These are phyloP conservation scores for Maniola hyperantus DNA, from an alignment of 2,888 invertebrate species.

Conservation along the genomic window DNA sequence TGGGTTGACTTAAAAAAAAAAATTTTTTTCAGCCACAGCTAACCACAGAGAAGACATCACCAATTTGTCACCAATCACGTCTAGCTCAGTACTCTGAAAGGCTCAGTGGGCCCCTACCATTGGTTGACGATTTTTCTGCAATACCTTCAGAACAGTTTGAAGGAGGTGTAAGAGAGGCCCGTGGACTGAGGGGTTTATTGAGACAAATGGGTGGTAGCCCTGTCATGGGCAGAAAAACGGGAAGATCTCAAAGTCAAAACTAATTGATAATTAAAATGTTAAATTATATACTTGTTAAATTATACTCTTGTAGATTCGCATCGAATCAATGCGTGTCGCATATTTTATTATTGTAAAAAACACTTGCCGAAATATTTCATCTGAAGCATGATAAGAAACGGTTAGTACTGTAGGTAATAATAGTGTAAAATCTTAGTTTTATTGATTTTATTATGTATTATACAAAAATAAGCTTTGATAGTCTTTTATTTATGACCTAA, in stretches of 20 bases:
- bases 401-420: too few relatives aligned
- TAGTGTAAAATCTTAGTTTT: background rate
- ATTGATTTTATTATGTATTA: slow-evolving; percentile 21
- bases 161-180: slow-evolving; percentile 84
- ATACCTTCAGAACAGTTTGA: slow-evolving; percentile 90
- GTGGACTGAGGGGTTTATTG: slow-evolving; percentile 89
- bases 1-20: too few relatives aligned
- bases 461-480: too few relatives aligned
- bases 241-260: slow-evolving; percentile 76
- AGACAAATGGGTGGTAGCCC: slow-evolving; percentile 94
- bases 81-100: slow-evolving; percentile 84
- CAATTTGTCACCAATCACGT: slow-evolving; percentile 84
- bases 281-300: too few relatives aligned
- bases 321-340: too few relatives aligned
- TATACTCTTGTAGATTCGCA: too few relatives aligned
- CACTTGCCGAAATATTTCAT: too few relatives aligned
- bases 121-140: slow-evolving; percentile 96
- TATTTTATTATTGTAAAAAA: too few relatives aligned
- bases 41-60: slow-evolving; percentile 68
- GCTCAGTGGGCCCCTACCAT: slow-evolving; percentile 85
- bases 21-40: slow-evolving; percentile 43
- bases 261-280: slow-evolving; percentile 43
- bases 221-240: slow-evolving; percentile 87
- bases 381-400: too few relatives aligned
- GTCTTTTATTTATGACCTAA: too few relatives aligned